Evolutionary conservation across 1,140 invertebrate species (phyloP).

Genomic region (Pachyrhynchus sulphureomaculatus): DNA sequence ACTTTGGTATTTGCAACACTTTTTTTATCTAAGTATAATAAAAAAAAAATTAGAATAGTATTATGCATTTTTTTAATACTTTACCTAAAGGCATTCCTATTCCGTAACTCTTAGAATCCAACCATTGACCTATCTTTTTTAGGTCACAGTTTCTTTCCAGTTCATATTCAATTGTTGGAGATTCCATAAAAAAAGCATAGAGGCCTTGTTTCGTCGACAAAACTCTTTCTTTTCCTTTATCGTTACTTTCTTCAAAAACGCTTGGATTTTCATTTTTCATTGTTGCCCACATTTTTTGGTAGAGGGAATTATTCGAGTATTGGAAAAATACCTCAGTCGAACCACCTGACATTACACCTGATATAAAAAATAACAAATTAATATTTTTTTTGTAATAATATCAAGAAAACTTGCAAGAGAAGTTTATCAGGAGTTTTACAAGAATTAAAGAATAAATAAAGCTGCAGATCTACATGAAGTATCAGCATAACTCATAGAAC

Average conservation of each 20-base stretch:
- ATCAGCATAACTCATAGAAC: too few species aligned
- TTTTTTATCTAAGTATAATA: too few species aligned
- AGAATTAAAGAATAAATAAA: too few species aligned
- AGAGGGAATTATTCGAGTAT: conserved; percentile 69
- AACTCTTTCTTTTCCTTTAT: conserved; percentile 83
- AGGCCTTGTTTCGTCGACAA: conserved; percentile 61
- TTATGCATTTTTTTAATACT: too few species aligned
- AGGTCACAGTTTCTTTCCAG: conserved; percentile 75
- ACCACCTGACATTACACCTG: conserved; percentile 63
- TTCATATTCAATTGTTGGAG: conserved; percentile 77
- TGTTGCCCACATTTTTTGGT: conserved; percentile 67
- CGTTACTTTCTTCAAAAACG: conserved; percentile 78
- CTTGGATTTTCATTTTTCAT: conserved; percentile 79
- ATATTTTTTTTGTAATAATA: not conserved
- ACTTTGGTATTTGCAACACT: too few species aligned
- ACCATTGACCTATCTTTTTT: conserved; percentile 70
- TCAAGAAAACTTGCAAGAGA: too few species aligned
- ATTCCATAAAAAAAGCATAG: conserved; percentile 88
- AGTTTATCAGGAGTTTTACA: too few species aligned
- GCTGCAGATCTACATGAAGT: too few species aligned
- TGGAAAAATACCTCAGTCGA: conserved; percentile 76
- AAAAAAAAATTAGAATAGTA: too few species aligned
- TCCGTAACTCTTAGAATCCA: conserved; percentile 83
- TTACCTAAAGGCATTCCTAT: conserved; percentile 75
- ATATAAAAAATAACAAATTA: not conserved